Evolutionary conservation across 2,888 invertebrate genomes (phyloP), one percentile per base, ranked within the genome.

Genomic region (Hirtodrosophila histrioides): DNA sequence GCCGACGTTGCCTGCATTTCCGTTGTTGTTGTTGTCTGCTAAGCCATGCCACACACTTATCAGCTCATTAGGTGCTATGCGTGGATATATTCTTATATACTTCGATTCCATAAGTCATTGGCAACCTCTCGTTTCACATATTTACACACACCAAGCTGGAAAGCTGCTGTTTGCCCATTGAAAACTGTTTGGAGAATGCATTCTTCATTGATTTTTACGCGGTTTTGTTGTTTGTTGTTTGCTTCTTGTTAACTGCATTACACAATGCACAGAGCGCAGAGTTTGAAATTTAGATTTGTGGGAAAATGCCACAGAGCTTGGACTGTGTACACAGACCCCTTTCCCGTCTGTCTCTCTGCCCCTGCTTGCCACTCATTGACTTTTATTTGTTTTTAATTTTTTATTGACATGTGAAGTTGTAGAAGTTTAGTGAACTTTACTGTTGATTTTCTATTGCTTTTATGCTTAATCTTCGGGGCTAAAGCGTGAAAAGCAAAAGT

Each of bases 311-410:
- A 12, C 50, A 45, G 40, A 39, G 27, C 46, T 73, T 54, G 51
- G 43, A 51, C 41, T 43, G 49, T 33, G 29, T 40, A 10, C 27
- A 24, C 48, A 9, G 29, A 37, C 43, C 27, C 50, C 8, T 4
- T 4, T 5, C 7, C 55, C 39, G 37, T 43, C 57, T 23, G 27
- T 54, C 24, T 35, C 11, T 10, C 11, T 45, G 31, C n/a, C n/a
- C 27, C 17, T 44, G 40, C 48, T 53, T 53, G 64, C 31, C 82
- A 71, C 77, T 87, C 86, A 78, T 77, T 79, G 79, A 67, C 64
- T 86, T 87, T 87, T 83, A 83, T 87, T 83, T 83, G 88, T 79
- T 87, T 87, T 87, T 82, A 87, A 88, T 82, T 87, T 86, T 83
- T 87, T 84, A 86, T 84, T 84, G 84, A 88, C 88, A 86, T 88